Base-by-base conservation (phyloP, 2,888 invertebrate genomes). In the Drosophila kanekoi region DNA sequence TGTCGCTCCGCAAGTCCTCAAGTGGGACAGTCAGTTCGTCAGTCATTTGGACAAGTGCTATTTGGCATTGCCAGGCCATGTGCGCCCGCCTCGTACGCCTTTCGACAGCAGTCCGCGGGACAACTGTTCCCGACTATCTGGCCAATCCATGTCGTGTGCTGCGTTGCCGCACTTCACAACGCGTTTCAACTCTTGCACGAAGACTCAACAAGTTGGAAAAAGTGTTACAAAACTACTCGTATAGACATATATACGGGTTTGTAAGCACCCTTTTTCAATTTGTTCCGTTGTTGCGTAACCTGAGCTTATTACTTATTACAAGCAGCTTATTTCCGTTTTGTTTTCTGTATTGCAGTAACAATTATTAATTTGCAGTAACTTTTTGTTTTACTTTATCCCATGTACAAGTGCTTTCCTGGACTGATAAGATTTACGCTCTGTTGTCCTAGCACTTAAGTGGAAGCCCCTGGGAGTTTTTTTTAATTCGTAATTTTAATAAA, bases 11-110 rank as follows among this genome's bases (percentile, higher is more conserved):
- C 8, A 28, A 33, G 66, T 52, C 43, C 43, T 40, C 65, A 64
- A 65, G 53, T 72, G 35, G 53, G 53, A n/a, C 45, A 57, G 20
- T 60, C 52, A 35, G 64, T 51, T 68, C 28, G 75, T 58, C 75
- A 54, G 57, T 49, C 61, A 59, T 28, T 70, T 59, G 63, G 54
- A 16, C 56, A 53, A 72, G 44, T 77, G 58, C 40, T 52, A 52
- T 47, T 71, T 64, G 78, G 35, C 72, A 44, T 59, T 58, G 52
- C 41, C 38, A 32, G 11, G 11, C 32, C 37, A 59, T 45, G 52
- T 37, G 54, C 16, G 28, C 14, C 37, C 14, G 48, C 43, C 41
- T 28, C 3, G 23, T n/a, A 23, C 23, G 23, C 5, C 23, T 23
- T 5, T 23, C 5, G 23, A 23, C 23, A 23, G 5, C 11, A 35